Evolutionary conservation across 2,888 invertebrate genomes (phyloP).

Genomic region (Lumbricus terrestris): DNA sequence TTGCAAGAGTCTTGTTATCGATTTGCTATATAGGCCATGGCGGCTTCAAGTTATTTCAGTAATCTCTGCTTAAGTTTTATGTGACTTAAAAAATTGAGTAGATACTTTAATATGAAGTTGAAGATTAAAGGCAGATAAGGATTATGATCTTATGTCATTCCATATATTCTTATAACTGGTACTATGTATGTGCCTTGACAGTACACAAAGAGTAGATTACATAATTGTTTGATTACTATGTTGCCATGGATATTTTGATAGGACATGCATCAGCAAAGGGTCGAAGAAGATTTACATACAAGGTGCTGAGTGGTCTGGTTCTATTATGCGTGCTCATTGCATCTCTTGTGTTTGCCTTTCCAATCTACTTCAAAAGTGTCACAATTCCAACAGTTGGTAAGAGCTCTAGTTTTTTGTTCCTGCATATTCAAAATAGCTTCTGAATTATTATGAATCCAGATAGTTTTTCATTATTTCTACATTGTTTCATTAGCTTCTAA

Average conservation of each 20-base stretch:
- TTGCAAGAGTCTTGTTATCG: too few species aligned
- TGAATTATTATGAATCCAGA: not conserved
- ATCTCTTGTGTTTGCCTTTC: slow-evolving; percentile 23
- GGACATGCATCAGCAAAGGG: not conserved
- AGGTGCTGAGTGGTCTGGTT: not conserved
- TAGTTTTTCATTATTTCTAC: not conserved
- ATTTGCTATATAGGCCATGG: too few species aligned
- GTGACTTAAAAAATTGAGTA: not conserved
- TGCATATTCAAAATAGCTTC: not conserved
- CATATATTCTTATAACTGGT: not conserved
- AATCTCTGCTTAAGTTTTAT: not conserved
- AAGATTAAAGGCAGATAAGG: not conserved
- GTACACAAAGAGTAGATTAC: not conserved
- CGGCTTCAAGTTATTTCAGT: too few species aligned
- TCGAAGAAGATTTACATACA: not conserved
- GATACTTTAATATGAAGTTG: not conserved
- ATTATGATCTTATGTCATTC: not conserved
- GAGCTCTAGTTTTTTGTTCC: not conserved
- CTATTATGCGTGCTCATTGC: slow-evolving; percentile 18
- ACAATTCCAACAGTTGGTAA: slow-evolving; percentile 25
- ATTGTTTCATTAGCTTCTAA: not conserved
- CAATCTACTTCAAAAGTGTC: slow-evolving; percentile 29
- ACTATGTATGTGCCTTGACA: too few species aligned
- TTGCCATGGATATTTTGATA: not conserved
- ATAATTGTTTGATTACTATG: not conserved